Conservation (phyloP, 1,140 invertebrate genomes). For the Stratiolaelaps scimitus region DNA sequence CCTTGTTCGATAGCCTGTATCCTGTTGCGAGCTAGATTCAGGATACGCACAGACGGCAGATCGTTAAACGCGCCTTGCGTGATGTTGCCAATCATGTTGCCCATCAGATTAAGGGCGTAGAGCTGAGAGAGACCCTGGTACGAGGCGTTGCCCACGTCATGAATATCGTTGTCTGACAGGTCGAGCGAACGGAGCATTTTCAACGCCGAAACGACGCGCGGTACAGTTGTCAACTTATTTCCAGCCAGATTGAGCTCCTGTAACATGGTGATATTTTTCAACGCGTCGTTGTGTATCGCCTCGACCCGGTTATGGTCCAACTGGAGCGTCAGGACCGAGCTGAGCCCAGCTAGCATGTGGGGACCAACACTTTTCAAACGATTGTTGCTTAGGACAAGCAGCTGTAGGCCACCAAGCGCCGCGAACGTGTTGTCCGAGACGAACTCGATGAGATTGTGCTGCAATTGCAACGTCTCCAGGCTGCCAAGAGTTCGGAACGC, state of each 20-base stretch:
- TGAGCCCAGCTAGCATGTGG: constrained; percentile 61
- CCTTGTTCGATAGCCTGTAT: constrained; percentile 64
- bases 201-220: constrained; percentile 58
- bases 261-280: constrained; percentile 59
- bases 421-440: constrained; percentile 65
- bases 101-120: constrained; percentile 67
- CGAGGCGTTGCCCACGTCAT: constrained; percentile 58
- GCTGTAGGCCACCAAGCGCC: constrained; percentile 68
- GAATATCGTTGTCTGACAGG: constrained; percentile 64
- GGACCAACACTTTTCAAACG: constrained; percentile 60
- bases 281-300: constrained; percentile 61
- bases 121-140: constrained; percentile 65
- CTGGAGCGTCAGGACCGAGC: constrained; percentile 59
- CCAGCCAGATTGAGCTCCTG: constrained; percentile 70
- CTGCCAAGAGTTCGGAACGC: constrained; percentile 68
- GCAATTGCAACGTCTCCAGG: constrained; percentile 63
- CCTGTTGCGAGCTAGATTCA: constrained; percentile 74
- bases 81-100: constrained; percentile 73
- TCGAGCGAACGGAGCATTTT: constrained; percentile 61
- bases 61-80: constrained; percentile 64
- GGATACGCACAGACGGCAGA: constrained; percentile 64
- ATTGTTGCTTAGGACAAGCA: constrained; percentile 62
- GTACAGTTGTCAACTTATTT: constrained; percentile 59
- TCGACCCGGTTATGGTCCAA: constrained; percentile 64
- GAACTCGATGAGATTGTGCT: constrained; percentile 61